Base-by-base conservation (phyloP, 2,888 invertebrate species). In the Allolobophora icterica region DNA sequence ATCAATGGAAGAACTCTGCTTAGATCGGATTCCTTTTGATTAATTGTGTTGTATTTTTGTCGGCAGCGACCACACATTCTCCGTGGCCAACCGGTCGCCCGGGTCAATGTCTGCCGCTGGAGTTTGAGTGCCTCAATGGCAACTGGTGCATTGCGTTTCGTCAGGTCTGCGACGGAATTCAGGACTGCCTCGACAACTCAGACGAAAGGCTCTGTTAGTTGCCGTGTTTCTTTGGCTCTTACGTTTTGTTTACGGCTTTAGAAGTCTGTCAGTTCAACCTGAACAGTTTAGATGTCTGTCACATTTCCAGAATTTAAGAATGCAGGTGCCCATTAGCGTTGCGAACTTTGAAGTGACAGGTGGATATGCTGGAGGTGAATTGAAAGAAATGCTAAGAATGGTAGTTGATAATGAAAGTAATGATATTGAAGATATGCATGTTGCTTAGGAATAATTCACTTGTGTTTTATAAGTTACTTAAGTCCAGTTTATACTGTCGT, bases 81-180 rank as follows among this genome's bases (percentile, higher is more conserved):
- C 71, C 87, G 38, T 17, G 87, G 24, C 90, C 89, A 58, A 42
- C 52, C 90, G 90, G 40, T 33, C 58, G 38, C 2, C 84, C 42
- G n/a, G 71, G 34, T 58, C 87, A 34, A 0, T 87, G 87, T 15
- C 87, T 34, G 13, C 35, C 87, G 21, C 87, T 24, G 87, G 30
- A 58, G 34, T 89, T 83, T 71, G 24, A n/a, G 42, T 89, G 45
- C 33, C 52, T 24, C 35, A n/a, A 17, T n/a, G 89, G 90, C 33
- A 34, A 84, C 42, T 33, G 35, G 91, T 94, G 94, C 92, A 92
- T 94, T 33, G 91, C 92, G 24, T 33, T 71, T 30, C 89, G 90
- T 13, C 91, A 91, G 90, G 33, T 89, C n/a, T 93, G 93, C 89
- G 93, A 95, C 90, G 94, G 94, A 0, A 89, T 92, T 6, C 52